Evolutionary conservation across 2,113 vertebrate species (phyloP), one percentile per base, ranked within the genome.

Genomic region (Hemichromis elongatus): DNA sequence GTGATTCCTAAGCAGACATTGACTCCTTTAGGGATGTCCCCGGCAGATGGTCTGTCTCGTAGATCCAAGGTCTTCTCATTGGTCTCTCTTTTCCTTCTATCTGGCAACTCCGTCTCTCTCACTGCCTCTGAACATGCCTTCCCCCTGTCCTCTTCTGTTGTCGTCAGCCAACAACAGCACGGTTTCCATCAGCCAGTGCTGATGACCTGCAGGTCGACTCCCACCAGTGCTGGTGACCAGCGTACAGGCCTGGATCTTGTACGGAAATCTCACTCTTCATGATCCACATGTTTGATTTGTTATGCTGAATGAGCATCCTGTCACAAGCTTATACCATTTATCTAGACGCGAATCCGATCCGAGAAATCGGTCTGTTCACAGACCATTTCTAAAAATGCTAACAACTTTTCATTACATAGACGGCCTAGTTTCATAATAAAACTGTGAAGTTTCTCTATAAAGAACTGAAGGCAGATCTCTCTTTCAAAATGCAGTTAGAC

Each of bases 401-500:
- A 7, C 33, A 45, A 28, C 19, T 52, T 80, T 35, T 30, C 26
- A 50, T 56, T 47, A 35, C 28, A 63, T 13, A 24, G 56, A 80
- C 0, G 5, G 54, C 54, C 77, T 57, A 57, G 54, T 75, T 75
- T 75, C 42, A 75, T 16, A 75, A 50, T 50, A 75, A 50, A 75
- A 30, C 42, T 75, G 40, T 18, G 19, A 63, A 35, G 21, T 52
- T 50, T 26, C 68, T 50, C 42, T 75, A 50, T 28, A 30, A 75
- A 54, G 78, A 30, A 50, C 12, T 13, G 21, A 50, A 21, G 37
- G 21, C 9, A 53, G 40, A 45, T 10, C 73, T 88, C 50, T 28
- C 47, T 59, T 81, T 84, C 73, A 79, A 53, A 63, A 73, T 79
- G 54, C 73, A 73, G 55, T 66, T 57, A 12, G 37, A n/a, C 26